phyloP scores from a whole-genome alignment of 2,113 vertebrate genomes.

The Paramormyrops kingsleyae region DNA sequence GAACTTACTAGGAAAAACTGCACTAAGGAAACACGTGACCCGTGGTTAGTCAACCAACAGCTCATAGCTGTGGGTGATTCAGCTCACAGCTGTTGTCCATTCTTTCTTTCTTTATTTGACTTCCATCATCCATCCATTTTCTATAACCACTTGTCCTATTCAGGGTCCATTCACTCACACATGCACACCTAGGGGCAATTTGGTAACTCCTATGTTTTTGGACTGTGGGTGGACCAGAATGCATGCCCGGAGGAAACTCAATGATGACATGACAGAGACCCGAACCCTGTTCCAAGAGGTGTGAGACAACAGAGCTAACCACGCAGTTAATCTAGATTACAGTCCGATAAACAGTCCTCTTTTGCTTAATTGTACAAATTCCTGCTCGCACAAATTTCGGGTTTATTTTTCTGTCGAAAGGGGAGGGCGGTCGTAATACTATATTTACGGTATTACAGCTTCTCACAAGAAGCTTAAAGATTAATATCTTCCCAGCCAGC shows the following conservation, averaged over 20 bases:
- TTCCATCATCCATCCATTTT: background rate
- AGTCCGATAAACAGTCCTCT: background rate
- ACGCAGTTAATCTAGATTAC: background rate
- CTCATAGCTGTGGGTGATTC: background rate
- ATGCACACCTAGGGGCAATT: background rate
- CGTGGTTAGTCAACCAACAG: background rate
- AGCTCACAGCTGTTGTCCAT: background rate
- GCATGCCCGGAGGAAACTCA: background rate
- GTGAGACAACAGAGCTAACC: background rate
- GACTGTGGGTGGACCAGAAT: background rate
- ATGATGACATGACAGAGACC: background rate
- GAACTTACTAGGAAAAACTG: background rate
- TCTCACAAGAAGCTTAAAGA: background rate
- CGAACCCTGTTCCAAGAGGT: background rate
- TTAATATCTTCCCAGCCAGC: background rate
- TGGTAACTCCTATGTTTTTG: background rate
- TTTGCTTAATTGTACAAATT: background rate
- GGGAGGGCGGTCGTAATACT: background rate
- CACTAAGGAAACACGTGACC: background rate
- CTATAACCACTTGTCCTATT: background rate
- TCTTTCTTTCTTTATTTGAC: background rate
- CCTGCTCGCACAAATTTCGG: background rate
- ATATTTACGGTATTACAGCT: background rate
- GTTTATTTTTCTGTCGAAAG: background rate
- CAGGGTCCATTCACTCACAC: background rate